phyloP scores from a whole-genome alignment of 2,888 invertebrate species.

The Leptinotarsa peninsularis region DNA sequence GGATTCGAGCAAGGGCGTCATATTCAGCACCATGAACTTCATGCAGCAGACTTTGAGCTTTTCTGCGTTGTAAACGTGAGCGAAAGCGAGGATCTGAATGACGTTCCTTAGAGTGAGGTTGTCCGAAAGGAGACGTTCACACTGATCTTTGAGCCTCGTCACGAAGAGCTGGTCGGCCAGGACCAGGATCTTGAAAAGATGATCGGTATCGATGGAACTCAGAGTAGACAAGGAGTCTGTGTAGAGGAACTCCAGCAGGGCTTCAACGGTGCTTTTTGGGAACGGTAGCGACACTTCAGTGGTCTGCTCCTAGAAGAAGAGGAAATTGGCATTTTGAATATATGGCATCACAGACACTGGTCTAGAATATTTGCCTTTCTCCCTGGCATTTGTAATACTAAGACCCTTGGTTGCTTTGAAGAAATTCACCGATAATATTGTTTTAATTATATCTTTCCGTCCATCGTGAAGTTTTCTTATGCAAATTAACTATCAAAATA shows the following conservation, averaged over 20 bases:
- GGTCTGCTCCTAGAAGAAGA: conserved; percentile 49
- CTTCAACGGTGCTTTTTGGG: conserved; percentile 72
- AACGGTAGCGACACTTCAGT: conserved; percentile 69
- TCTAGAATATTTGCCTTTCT: too few relatives aligned
- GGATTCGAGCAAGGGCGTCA: conserved; percentile 78
- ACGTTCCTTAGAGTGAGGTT: conserved; percentile 81
- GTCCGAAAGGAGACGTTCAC: conserved; percentile 73
- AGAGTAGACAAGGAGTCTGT: conserved; percentile 75
- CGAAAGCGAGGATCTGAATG: conserved; percentile 80
- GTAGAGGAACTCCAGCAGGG: conserved; percentile 82
- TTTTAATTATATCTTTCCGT: too few relatives aligned
- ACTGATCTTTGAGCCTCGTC: conserved; percentile 77
- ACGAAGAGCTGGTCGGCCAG: conserved; percentile 86
- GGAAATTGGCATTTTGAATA: background rate
- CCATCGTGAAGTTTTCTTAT: too few relatives aligned
- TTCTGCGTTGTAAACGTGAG: conserved; percentile 80
- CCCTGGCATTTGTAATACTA: too few relatives aligned
- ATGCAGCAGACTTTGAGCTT: conserved; percentile 79
- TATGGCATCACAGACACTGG: too few relatives aligned
- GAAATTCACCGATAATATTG: too few relatives aligned
- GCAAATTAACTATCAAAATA: too few relatives aligned
- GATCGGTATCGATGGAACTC: conserved; percentile 74
- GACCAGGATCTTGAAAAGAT: conserved; percentile 79
- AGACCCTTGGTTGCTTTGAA: too few relatives aligned
- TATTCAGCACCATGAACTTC: conserved; percentile 83